Evolutionary conservation across 1,140 invertebrate species (phyloP), one percentile per base, ranked within the genome.

Genomic region (Andrena cerasifolii): DNA sequence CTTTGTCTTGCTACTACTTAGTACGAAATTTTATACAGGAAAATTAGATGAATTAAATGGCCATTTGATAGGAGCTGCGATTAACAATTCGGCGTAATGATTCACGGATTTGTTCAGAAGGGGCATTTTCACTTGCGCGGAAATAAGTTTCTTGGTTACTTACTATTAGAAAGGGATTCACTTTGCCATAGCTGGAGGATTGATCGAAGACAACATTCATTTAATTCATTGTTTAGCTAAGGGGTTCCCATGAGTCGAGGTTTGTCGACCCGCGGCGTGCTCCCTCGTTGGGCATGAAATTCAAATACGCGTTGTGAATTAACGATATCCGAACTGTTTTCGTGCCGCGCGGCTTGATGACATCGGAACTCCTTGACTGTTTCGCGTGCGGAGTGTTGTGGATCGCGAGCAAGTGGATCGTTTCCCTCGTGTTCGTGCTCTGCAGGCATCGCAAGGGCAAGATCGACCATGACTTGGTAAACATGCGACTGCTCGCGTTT

Each of bases 291-390:
- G 0, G 2, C 10, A 21, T 43, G 7, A 65, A 53, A 21, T 12
- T 36, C 0, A 10, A 28, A 53, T n/a, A 33, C 45, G 10, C 28
- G 21, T 7, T 2, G 6, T 16, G 24, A 73, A 36, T 28, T 36
- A 40, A 53, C 16, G 59, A 65, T 53, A 53, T 18, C 24, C 43
- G 49, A 43, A 66, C 47, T 65, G 33, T 54, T 66, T 43, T 51
- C 31, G 45, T 40, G 18, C 4, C 61, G 33, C n/a, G 33, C 14
- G 47, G 31, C 33, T 54, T 28, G 33, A 74, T 74, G 71, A 65
- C 26, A 65, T 74, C 71, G 47, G 33, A 65, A 54, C 33, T 74
- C 6, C n/a, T 65, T n/a, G 47, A 74, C 18, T 66, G 26, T 66
- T 74, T 74, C 26, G 61, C 33, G 47, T 66, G 71, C 26, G 16